Evolutionary conservation across 2,797 vertebrate genomes (phyloP), one percentile per base, ranked within the genome.

Genomic region (Xerus rutilus): DNA sequence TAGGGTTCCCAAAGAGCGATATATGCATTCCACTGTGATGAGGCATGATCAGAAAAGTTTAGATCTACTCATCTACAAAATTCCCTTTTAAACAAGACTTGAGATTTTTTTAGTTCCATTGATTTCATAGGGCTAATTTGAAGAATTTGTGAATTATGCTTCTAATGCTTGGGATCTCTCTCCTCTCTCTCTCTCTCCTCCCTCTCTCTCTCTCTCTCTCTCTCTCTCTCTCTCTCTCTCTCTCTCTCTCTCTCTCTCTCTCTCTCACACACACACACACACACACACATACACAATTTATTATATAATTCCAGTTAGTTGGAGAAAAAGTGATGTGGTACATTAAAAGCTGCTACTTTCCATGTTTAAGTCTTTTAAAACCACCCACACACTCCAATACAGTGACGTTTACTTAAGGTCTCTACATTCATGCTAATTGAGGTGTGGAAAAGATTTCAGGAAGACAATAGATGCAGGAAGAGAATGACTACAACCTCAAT

Each of bases 291-390:
- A 57, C 59, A n/a, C 54, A 57, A 62, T 94, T 47, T 73, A 69
- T 79, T 91, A 43, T 59, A 8, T 21, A 65, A 35, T 73, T 86
- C 81, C 64, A 82, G 1, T 32, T 92, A 18, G 28, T 52, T 90
- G 32, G 23, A 89, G 28, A 7, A 81, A 89, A 89, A 89, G 52
- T 25, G 10, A 18, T 72, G 39, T 49, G 17, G 13, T 18, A 49
- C 64, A 73, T 67, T 87, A 39, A 47, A 79, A 91, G 28, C 8
- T 39, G 21, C 9, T 90, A 54, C 77, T 93, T 3, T 78, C 86
- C 28, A 35, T 89, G 52, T 95, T 81, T 57, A 86, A 81, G 8
- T 81, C 67, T 15, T 92, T 84, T 87, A 74, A 94, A 94, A 47
- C 49, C 25, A 94, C 47, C 28, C 65, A 79, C 57, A 74, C 4